Evolutionary conservation across 2,888 invertebrate species (phyloP), one percentile per base, ranked within the genome.

Genomic region (Brachyptera risi): DNA sequence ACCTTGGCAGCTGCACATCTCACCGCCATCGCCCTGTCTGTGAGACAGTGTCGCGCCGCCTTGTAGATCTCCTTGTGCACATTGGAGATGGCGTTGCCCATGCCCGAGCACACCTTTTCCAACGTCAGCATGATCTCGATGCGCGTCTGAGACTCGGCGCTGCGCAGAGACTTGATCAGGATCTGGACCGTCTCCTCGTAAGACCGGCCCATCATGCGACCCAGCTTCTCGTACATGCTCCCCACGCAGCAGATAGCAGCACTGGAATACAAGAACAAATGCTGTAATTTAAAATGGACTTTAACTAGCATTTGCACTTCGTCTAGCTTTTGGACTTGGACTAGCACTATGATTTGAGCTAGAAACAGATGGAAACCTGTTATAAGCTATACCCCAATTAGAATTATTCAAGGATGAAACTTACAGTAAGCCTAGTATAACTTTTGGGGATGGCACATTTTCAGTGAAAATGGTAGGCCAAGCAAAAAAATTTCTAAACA

Each of bases 131-230:
- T 96, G 63, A 97, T 96, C 80, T 99, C 98, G 68, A 95, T 90
- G 66, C 98, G 83, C 1, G 92, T 92, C 75, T 96, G 97, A 0
- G 97, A 97, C 80, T 96, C 96, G 0, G 93, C 94, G 76, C 90
- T 96, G 71, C 92, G 87, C 62, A 99, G 78, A 1, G 93, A 93
- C 69, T 92, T 88, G 60, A 95, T 85, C 23, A 99, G 80, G 58
- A 96, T 90, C 68, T 91, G 88, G 27, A 98, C 92, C 0, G 98
- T 98, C 72, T 99, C 99, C 74, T 99, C 98, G 72, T 96, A 99
- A 0, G 96, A 95, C 65, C 98, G 81, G 0, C 98, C 99, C 88
- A 97, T 98, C 96, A 99, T 96, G 66, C 99, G 82, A 1, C 99
- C 98, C 19, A 99, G 81, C 75, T 92, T 95, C 75, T 97, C 96